phyloP scores from a whole-genome alignment of 2,113 vertebrate species.

The Salvelinus namaycush region DNA sequence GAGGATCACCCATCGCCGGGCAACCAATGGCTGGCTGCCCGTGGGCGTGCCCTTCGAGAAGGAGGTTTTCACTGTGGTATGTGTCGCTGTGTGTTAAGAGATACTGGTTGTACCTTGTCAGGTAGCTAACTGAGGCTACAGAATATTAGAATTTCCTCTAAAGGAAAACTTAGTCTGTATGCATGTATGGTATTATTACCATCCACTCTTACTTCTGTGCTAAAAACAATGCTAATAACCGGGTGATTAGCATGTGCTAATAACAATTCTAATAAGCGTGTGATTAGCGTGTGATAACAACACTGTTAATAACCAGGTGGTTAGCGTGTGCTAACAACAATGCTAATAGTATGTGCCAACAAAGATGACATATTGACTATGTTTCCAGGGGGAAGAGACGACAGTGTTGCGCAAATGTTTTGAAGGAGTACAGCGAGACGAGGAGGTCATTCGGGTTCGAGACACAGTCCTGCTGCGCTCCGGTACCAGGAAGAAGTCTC shows the following conservation, averaged over 20 bases:
- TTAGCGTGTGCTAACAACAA: neutral
- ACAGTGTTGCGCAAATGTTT: slow-evolving; percentile 89
- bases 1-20: slow-evolving; percentile 82
- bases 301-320: neutral
- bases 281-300: neutral
- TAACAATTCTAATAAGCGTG: neutral
- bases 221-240: neutral
- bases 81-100: slow-evolving; percentile 46
- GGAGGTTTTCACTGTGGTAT: slow-evolving; percentile 93
- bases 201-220: neutral
- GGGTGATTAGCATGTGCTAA: neutral
- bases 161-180: neutral
- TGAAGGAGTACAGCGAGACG: slow-evolving; percentile 88
- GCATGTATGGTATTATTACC: too few relatives aligned
- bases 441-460: slow-evolving; percentile 90
- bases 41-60: slow-evolving; percentile 89
- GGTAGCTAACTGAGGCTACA: too few relatives aligned
- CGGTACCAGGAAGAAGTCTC: slow-evolving; percentile 92
- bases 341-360: neutral
- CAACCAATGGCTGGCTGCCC: slow-evolving; percentile 94
- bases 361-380: slow-evolving; percentile 9
- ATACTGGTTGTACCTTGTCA: neutral
- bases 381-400: slow-evolving; percentile 86
- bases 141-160: too few relatives aligned
- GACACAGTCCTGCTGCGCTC: slow-evolving; percentile 95